Evolutionary conservation across 2,797 vertebrate species (phyloP), one percentile per base, ranked within the genome.

Genomic region (Synanceia verrucosa): DNA sequence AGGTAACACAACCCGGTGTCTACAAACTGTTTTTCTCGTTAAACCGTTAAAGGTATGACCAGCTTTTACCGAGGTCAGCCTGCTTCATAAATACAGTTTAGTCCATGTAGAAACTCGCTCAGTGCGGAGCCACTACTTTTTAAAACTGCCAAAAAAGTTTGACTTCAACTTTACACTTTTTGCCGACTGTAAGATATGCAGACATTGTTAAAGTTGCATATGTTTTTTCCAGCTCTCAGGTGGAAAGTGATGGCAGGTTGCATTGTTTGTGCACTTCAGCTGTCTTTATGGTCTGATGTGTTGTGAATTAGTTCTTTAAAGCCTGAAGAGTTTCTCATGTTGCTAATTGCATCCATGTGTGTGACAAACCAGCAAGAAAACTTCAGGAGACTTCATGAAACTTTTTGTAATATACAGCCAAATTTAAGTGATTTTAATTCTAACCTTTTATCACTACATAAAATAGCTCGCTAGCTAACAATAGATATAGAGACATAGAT

Each of bases 1-100:
- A 73, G 80, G 81, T 85, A 79, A 80, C 46, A 12, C 52, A 36
- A 3, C 1, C 59, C 57, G 18, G 44, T 9, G 51, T 48, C 12
- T 19, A 0, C 39, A 11, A 16, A n/a, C 26, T 11, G 36, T 43
- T 59, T 8, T 6, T 16, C 16, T 31, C 16, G 6, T 16, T 21
- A 12, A 31, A 37, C 37, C 37, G n/a, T 43, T 11, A 5, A 2
- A 16, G 29, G 1, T 8, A 31, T 26, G n/a, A 3, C 8, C 24
- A 8, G 19, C 9, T 23, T 24, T 39, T 12, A 13, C 41, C 2
- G 28, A 21, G 4, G 5, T 6, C 11, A 24, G 57, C 61, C 55
- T 28, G 26, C 36, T 18, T 4, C 0, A 39, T n/a, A 37, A 23
- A 26, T 4, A 1, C 5, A 26, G 1, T 14, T n/a, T 19, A 26